Percentiles rank a stretch among this genome's conserved stretches.
phyloP scores from a whole-genome alignment of 2,888 invertebrate species.

The Rhingia rostrata region DNA sequence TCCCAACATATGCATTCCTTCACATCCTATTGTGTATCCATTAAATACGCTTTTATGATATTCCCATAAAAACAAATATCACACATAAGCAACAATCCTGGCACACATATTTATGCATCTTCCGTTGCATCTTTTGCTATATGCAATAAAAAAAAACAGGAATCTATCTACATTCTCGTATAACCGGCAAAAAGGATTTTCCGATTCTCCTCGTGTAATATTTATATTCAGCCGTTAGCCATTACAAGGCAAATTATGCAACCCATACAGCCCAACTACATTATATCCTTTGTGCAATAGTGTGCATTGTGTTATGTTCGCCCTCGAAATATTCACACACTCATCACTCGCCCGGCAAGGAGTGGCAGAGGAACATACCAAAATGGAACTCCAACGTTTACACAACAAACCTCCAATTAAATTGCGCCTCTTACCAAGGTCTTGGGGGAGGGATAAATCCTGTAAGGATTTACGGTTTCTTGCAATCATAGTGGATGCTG shows the following conservation, averaged over 20 bases:
- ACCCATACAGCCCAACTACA: too few relatives aligned
- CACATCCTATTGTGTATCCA: conserved; percentile 32
- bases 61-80: conserved; percentile 54
- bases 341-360: conserved; percentile 50
- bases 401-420: conserved; percentile 64
- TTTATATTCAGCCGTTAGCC: conserved; percentile 46
- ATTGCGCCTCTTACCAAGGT: conserved; percentile 32
- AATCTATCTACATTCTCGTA: background rate
- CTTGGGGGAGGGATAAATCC: conserved; percentile 42
- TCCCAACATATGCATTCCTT: conserved; percentile 35
- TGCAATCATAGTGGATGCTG: conserved; percentile 38
- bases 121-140: conserved; percentile 6
- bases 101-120: conserved; percentile 51
- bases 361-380: background rate
- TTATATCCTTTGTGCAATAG: conserved; percentile 60
- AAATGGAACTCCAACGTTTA: conserved; percentile 31
- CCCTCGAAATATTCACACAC: conserved; percentile 42
- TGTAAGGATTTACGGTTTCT: conserved; percentile 63
- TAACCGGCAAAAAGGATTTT: conserved; percentile 37
- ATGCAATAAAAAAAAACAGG: background rate
- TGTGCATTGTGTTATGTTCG: conserved; percentile 53
- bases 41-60: conserved; percentile 62
- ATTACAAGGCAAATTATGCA: conserved; percentile 68
- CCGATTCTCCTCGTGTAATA: background rate
- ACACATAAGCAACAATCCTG: conserved; percentile 44